Evolutionary conservation across 2,888 invertebrate species (phyloP).

Genomic region (Minunthozetes semirufus): DNA sequence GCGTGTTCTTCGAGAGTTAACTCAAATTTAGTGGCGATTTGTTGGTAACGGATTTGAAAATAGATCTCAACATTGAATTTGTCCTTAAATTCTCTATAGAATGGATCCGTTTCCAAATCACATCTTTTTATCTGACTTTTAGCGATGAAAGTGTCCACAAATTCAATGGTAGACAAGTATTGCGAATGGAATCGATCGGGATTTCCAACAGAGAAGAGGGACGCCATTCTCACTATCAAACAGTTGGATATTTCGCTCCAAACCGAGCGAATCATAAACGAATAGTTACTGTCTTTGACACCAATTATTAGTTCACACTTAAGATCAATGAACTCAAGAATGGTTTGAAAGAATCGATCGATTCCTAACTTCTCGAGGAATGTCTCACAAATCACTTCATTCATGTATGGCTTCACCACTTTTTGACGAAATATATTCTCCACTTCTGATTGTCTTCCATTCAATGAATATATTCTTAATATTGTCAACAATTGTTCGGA

Average conservation of each 20-base stretch:
- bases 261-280: constrained; percentile 72
- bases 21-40: constrained; percentile 68
- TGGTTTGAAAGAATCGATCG: constrained; percentile 63
- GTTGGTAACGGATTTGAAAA: constrained; percentile 89
- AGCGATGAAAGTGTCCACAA: constrained; percentile 58
- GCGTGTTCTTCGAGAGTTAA: constrained; percentile 46
- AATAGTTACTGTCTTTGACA: constrained; percentile 42
- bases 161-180: constrained; percentile 69
- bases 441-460: constrained; percentile 63
- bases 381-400: constrained; percentile 53
- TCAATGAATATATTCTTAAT: constrained; percentile 57
- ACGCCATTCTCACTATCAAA: constrained; percentile 54
- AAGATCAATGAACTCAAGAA: constrained; percentile 63
- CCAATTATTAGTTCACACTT: constrained; percentile 47
- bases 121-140: neutral
- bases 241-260: constrained; percentile 63
- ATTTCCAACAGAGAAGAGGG: constrained; percentile 86
- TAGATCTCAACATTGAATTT: constrained; percentile 95
- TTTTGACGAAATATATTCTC: constrained; percentile 64
- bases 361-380: constrained; percentile 59
- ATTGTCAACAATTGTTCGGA: constrained; percentile 47
- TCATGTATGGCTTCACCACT: constrained; percentile 62
- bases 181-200: constrained; percentile 75
- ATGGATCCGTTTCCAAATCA: constrained; percentile 50
- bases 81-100: constrained; percentile 68